A percentile compares a stretch with the other conserved stretches of the same genome.
Conservation (phyloP, 2,888 invertebrate genomes). For the Thymelicus sylvestris region DNA sequence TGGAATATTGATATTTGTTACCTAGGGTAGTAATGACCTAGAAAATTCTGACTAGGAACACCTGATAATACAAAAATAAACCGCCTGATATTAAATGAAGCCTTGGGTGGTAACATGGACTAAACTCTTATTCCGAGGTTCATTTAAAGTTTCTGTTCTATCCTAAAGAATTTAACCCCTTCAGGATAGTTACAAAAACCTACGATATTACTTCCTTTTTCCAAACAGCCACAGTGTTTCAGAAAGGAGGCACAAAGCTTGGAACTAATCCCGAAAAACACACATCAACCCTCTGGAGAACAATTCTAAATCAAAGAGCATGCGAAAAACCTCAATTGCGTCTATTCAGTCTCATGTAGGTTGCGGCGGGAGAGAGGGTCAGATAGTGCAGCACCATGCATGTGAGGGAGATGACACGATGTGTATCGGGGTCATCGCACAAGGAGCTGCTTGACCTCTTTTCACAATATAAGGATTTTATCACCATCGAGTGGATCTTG, state of each 20-base stretch:
- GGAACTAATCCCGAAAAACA: slow-evolving; percentile 7
- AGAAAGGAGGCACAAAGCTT: background rate
- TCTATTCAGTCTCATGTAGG: slow-evolving; percentile 36
- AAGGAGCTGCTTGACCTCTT: slow-evolving; percentile 45
- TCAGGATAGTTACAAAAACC: too few relatives aligned
- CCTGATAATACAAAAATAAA: too few relatives aligned
- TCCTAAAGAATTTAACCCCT: too few relatives aligned
- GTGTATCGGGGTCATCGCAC: slow-evolving; percentile 45
- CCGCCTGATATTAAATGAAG: too few relatives aligned
- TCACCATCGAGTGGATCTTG: slow-evolving; percentile 43
- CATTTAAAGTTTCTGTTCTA: too few relatives aligned
- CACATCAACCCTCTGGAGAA: slow-evolving; percentile 7
- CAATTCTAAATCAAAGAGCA: slow-evolving; percentile 37
- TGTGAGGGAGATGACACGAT: slow-evolving; percentile 31
- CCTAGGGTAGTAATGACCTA: too few relatives aligned
- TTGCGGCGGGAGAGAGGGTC: background rate
- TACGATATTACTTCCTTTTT: too few relatives aligned
- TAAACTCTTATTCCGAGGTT: too few relatives aligned
- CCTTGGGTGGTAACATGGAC: too few relatives aligned
- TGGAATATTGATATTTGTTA: too few relatives aligned
- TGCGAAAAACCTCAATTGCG: slow-evolving; percentile 45
- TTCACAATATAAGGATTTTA: slow-evolving; percentile 43
- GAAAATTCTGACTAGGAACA: too few relatives aligned
- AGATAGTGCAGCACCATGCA: background rate
- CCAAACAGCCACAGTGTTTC: background rate